A percentile compares a stretch with the other conserved stretches of the same genome.
Conservation (phyloP, 2,888 invertebrate species). For the Scaptodrosophila latifasciaeformis region DNA sequence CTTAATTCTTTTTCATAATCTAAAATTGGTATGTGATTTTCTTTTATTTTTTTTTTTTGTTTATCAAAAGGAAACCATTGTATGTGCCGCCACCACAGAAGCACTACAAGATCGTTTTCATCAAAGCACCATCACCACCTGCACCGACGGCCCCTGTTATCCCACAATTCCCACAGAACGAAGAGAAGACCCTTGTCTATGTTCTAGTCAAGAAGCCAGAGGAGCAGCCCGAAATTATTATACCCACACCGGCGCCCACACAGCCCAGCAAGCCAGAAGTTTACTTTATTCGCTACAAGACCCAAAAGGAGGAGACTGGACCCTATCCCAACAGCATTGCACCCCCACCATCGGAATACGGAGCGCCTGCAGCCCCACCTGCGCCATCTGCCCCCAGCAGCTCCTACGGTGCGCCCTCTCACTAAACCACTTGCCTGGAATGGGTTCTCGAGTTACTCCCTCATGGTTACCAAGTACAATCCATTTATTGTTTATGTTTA, state of each 20-base stretch:
- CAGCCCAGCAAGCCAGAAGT: slow-evolving; percentile 86
- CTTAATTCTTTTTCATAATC: slow-evolving; percentile 13
- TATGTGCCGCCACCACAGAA: slow-evolving; percentile 81
- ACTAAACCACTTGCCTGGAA: slow-evolving; percentile 36
- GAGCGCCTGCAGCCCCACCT: slow-evolving; percentile 69
- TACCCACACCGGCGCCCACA: slow-evolving; percentile 83
- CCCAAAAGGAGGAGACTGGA: slow-evolving; percentile 77
- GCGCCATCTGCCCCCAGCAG: slow-evolving; percentile 72
- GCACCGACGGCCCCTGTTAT: slow-evolving; percentile 80
- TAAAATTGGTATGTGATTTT: not conserved
- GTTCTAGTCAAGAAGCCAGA: slow-evolving; percentile 85
- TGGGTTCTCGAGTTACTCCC: not conserved
- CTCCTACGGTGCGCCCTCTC: slow-evolving; percentile 73
- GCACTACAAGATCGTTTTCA: slow-evolving; percentile 87
- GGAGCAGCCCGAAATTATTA: slow-evolving; percentile 81
- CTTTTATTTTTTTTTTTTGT: slow-evolving; percentile 7
- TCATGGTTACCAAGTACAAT: slow-evolving; percentile 26
- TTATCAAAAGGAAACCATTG: slow-evolving; percentile 78
- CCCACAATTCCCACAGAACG: slow-evolving; percentile 81
- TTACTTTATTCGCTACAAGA: slow-evolving; percentile 85
- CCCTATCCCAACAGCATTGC: slow-evolving; percentile 74
- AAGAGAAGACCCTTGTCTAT: slow-evolving; percentile 85
- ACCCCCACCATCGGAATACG: slow-evolving; percentile 71
- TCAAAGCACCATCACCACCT: slow-evolving; percentile 82
- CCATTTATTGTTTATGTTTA: slow-evolving; percentile 28